Evolutionary conservation across 92 coral and sea anemone species (phyloP).

Genomic region (Metridium senile): DNA sequence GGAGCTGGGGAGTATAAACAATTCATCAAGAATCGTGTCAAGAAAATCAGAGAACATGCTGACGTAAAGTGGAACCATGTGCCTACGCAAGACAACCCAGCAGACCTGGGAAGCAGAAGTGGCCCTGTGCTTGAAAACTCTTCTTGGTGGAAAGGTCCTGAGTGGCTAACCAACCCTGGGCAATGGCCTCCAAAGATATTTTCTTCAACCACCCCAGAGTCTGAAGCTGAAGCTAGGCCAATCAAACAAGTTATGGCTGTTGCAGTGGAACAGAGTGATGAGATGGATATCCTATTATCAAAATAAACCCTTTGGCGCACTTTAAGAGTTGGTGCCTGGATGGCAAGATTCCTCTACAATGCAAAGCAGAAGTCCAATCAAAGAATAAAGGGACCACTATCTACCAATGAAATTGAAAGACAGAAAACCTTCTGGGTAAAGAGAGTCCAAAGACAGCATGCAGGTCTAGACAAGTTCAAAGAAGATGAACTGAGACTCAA

Average conservation of each 20-base stretch:
- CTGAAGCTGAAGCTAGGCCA: conserved; percentile 35
- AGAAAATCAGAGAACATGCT: conserved; percentile 20
- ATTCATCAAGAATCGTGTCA: conserved; percentile 36
- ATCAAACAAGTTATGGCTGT: conserved; percentile 22
- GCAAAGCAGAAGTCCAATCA: background rate
- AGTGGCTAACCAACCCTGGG: conserved; percentile 21
- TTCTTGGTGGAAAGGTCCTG: conserved; percentile 52
- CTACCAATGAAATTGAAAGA: conserved; percentile 48
- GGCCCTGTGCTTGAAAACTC: conserved; percentile 14
- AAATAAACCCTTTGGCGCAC: conserved; percentile 27
- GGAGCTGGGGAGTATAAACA: conserved; percentile 23
- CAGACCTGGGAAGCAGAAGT: conserved; percentile 20
- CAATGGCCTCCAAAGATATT: conserved; percentile 53
- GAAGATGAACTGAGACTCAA: conserved; percentile 43
- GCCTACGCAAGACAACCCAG: conserved; percentile 37
- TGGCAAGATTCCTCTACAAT: conserved; percentile 34
- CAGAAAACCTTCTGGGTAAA: conserved; percentile 38
- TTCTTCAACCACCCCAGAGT: conserved; percentile 24
- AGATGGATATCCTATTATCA: conserved; percentile 39
- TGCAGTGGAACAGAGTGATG: conserved; percentile 35
- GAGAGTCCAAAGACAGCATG: conserved; percentile 33
- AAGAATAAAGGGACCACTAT: conserved; percentile 44
- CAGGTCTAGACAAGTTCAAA: conserved; percentile 38
- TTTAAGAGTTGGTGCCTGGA: conserved; percentile 35
- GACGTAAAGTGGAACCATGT: conserved; percentile 45